These are phyloP conservation scores for Nomada flava DNA, from an alignment of 2,888 invertebrate species.

Conservation along the genomic window DNA sequence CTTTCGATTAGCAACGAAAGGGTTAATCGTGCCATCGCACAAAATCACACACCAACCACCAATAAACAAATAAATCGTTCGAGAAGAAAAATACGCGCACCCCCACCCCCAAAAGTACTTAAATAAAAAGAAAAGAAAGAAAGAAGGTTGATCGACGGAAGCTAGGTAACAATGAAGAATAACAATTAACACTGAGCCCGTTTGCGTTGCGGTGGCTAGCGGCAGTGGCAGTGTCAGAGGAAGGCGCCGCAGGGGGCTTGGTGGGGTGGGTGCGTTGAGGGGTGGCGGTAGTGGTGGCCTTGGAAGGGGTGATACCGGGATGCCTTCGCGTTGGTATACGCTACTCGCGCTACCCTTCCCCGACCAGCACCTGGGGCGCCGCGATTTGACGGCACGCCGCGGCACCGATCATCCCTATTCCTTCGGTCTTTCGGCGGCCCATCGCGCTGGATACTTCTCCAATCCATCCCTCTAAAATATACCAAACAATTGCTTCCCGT, in stretches of 20 bases:
- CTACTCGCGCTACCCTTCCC: slow-evolving; percentile 96
- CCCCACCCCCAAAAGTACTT: neutral
- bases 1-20: slow-evolving; percentile 1
- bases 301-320: slow-evolving; percentile 85
- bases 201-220: slow-evolving; percentile 81
- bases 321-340: slow-evolving; percentile 95
- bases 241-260: slow-evolving; percentile 82
- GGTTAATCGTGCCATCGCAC: neutral
- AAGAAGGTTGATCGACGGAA: slow-evolving; percentile 29
- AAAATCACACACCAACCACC: neutral
- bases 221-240: slow-evolving; percentile 82
- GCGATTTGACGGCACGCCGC: slow-evolving; percentile 88
- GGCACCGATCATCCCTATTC: slow-evolving; percentile 88
- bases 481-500: neutral
- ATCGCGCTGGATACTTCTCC: slow-evolving; percentile 95
- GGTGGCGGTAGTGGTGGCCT: slow-evolving; percentile 83
- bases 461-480: slow-evolving; percentile 86
- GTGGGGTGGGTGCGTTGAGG: slow-evolving; percentile 81
- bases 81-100: too few relatives aligned
- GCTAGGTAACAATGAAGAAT: slow-evolving; percentile 36
- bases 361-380: slow-evolving; percentile 95
- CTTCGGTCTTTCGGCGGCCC: slow-evolving; percentile 88
- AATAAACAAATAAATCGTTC: too few relatives aligned
- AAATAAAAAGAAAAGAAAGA: neutral
- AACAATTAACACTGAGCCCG: slow-evolving; percentile 74